A percentile compares a stretch with the other conserved stretches of the same genome.
phyloP scores from a whole-genome alignment of 2,888 invertebrate species.

The Drosophila testacea region DNA sequence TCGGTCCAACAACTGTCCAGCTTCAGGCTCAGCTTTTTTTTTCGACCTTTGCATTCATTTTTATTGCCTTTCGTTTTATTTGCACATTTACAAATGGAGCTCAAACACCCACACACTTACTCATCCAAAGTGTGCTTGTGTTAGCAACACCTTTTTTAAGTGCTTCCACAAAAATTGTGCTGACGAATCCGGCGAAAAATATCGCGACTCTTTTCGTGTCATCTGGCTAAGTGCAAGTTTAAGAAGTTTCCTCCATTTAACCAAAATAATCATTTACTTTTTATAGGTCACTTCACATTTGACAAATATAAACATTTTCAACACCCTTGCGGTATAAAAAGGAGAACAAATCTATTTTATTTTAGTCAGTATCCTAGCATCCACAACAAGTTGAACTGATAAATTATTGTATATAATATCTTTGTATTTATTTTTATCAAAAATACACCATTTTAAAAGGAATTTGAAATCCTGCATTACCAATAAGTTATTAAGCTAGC shows the following conservation, averaged over 20 bases:
- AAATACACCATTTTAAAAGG: no score
- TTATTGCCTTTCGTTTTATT: conserved; percentile 78
- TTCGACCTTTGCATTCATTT: conserved; percentile 38
- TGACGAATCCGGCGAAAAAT: conserved; percentile 30
- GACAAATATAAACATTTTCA: not conserved
- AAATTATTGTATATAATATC: no score
- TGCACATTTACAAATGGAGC: conserved; percentile 76
- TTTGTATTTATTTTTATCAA: no score
- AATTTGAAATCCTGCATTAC: no score
- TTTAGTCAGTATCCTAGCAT: no score
- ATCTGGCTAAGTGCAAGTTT: conserved; percentile 69
- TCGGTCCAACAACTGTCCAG: conserved; percentile 41
- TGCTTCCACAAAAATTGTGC: conserved; percentile 28
- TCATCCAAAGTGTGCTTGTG: conserved; percentile 34
- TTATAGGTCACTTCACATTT: conserved; percentile 23
- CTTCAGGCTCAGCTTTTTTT: conserved; percentile 13
- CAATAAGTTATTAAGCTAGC: no score
- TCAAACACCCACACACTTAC: conserved; percentile 18
- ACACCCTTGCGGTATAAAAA: no score
- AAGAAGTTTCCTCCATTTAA: conserved; percentile 28
- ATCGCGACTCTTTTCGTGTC: conserved; percentile 48
- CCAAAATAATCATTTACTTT: not conserved
- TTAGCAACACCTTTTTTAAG: conserved; percentile 65
- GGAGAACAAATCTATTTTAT: no score
- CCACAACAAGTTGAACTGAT: no score